These are phyloP conservation scores for Diloba caeruleocephala DNA, from an alignment of 2,888 invertebrate species.

Conservation along the genomic window DNA sequence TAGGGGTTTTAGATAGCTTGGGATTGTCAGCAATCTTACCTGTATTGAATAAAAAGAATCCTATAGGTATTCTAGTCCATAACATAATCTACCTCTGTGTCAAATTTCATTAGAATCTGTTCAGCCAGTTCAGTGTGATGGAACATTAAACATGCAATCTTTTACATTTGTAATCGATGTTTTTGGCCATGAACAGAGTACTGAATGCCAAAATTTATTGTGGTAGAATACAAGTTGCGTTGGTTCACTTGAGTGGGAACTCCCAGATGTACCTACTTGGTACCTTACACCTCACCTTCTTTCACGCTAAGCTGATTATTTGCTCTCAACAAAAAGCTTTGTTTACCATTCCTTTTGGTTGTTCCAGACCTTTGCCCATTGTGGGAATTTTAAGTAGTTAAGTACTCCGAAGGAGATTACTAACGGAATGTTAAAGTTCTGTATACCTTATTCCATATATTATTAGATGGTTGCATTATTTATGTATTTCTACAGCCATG, in stretches of 20 bases:
- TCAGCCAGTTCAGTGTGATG: too few species aligned
- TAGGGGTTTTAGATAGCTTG: too few species aligned
- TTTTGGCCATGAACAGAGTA: constrained; percentile 7
- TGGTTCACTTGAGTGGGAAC: constrained; percentile 23
- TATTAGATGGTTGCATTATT: too few species aligned
- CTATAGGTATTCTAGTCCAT: too few species aligned
- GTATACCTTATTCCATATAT: constrained; percentile 6
- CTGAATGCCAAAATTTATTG: neutral
- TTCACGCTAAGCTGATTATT: constrained; percentile 66
- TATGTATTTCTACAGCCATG: too few species aligned
- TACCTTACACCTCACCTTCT: constrained; percentile 56
- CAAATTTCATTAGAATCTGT: too few species aligned
- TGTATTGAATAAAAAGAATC: too few species aligned
- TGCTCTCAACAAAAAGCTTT: constrained; percentile 58
- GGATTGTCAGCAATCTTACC: too few species aligned
- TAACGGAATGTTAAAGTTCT: constrained; percentile 15
- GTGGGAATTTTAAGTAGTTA: constrained; percentile 49
- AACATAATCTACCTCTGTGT: too few species aligned
- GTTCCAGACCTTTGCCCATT: constrained; percentile 41
- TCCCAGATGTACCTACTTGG: constrained; percentile 38
- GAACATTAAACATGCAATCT: too few species aligned
- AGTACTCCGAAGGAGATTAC: constrained; percentile 46
- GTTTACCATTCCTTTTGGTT: constrained; percentile 51
- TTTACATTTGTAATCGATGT: too few species aligned
- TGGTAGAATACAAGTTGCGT: constrained; percentile 5